These are phyloP conservation scores for Mustela lutreola DNA, from an alignment of 2,113 vertebrate species.

Conservation along the genomic window DNA sequence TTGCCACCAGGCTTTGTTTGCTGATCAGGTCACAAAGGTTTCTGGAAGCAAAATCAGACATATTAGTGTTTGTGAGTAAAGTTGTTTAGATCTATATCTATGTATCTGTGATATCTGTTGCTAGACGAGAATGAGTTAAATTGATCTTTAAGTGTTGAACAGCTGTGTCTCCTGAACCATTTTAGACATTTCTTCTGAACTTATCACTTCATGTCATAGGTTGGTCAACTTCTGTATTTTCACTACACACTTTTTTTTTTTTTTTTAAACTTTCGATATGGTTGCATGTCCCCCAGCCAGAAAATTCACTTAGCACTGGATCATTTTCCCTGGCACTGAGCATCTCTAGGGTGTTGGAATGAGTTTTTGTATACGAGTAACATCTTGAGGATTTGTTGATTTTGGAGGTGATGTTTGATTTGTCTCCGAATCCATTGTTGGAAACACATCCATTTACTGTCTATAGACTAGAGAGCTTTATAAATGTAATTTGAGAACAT, in stretches of 20 bases:
- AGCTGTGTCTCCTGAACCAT: slow-evolving; percentile 61
- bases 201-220: slow-evolving; percentile 69
- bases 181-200: slow-evolving; percentile 70
- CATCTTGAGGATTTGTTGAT: slow-evolving; percentile 54
- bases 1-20: slow-evolving; percentile 66
- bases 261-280: background rate
- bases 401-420: slow-evolving; percentile 49
- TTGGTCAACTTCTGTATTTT: slow-evolving; percentile 71
- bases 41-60: slow-evolving; percentile 72
- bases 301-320: slow-evolving; percentile 48
- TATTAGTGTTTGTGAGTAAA: slow-evolving; percentile 74
- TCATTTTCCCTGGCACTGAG: slow-evolving; percentile 12
- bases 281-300: background rate
- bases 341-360: background rate
- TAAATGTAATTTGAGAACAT: slow-evolving; percentile 38
- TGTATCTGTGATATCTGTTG: slow-evolving; percentile 50
- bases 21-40: slow-evolving; percentile 77
- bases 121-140: slow-evolving; percentile 78
- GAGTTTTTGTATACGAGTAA: background rate
- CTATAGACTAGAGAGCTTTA: background rate
- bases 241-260: background rate
- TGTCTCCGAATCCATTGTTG: slow-evolving; percentile 44
- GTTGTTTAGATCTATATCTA: slow-evolving; percentile 73
- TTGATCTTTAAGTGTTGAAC: slow-evolving; percentile 76
- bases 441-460: slow-evolving; percentile 32